Percentiles rank a stretch among this genome's conserved stretches.
Conservation (phyloP, 2,113 vertebrate genomes). For the Brachirus orientalis region DNA sequence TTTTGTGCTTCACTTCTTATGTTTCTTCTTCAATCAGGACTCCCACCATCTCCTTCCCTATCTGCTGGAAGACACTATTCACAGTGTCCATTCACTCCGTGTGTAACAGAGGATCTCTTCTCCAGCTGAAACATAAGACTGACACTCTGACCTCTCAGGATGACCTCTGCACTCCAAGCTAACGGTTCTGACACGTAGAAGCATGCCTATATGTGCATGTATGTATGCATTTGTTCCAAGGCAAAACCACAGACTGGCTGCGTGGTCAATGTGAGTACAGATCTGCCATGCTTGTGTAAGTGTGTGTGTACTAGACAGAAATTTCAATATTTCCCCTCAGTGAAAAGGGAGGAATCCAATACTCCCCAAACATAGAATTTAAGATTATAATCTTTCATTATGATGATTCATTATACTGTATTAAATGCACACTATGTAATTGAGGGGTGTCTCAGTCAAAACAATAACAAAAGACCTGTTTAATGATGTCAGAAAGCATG, state of each 20-base stretch:
- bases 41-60: constrained; percentile 14
- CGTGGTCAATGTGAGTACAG: not conserved
- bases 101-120: constrained; percentile 64
- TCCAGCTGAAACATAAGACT: constrained; percentile 68
- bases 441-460: no score
- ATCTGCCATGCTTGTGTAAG: not conserved
- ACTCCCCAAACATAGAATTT: no score
- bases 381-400: no score
- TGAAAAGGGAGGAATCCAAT: not conserved
- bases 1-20: constrained; percentile 29
- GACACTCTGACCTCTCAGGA: constrained; percentile 53
- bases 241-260: constrained; percentile 11
- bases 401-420: no score
- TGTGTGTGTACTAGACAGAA: not conserved
- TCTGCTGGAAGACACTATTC: constrained; percentile 30
- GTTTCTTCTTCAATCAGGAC: constrained; percentile 36
- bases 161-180: constrained; percentile 61
- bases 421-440: no score
- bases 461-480: no score
- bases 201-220: constrained; percentile 38
- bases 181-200: constrained; percentile 57
- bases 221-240: constrained; percentile 16
- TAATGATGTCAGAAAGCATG: no score
- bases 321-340: not conserved
- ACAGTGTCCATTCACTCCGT: constrained; percentile 54